A percentile compares a stretch with the other conserved stretches of the same genome.
These are phyloP conservation scores for Nipponacmea schrenckii DNA, from an alignment of 2,888 invertebrate genomes.

Conservation along the genomic window DNA sequence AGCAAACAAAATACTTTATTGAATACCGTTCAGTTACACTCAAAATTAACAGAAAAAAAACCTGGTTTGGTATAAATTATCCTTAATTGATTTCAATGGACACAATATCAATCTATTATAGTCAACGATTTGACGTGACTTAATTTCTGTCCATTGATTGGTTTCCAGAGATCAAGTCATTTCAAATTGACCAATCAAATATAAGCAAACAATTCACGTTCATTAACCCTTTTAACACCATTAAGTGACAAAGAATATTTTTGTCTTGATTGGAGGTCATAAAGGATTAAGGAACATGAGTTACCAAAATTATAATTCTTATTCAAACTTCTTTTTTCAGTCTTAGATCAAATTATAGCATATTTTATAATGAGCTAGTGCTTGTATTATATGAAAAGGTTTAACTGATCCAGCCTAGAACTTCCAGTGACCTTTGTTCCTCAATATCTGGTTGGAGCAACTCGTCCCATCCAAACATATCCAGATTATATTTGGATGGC, in stretches of 20 bases:
- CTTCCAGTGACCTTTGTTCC: too few relatives aligned
- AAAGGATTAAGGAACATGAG: not conserved
- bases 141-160: constrained; percentile 3
- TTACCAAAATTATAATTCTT: constrained; percentile 1
- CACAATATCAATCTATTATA: constrained; percentile 9
- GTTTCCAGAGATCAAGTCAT: constrained; percentile 6
- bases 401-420: too few relatives aligned
- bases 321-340: not conserved
- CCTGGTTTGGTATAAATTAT: constrained; percentile 15
- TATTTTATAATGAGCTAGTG: too few relatives aligned
- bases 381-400: too few relatives aligned
- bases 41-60: constrained; percentile 35
- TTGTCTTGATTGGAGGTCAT: not conserved
- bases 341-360: not conserved
- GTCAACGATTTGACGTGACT: constrained; percentile 8
- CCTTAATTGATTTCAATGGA: not conserved
- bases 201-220: not conserved
- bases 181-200: constrained; percentile 8
- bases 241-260: not conserved
- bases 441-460: too few relatives aligned
- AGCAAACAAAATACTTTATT: constrained; percentile 64
- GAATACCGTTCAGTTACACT: constrained; percentile 60
- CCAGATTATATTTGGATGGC: too few relatives aligned
- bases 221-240: not conserved
- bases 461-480: too few relatives aligned